These are phyloP conservation scores for Pseudococcus viburni DNA, from an alignment of 2,888 invertebrate genomes.

Conservation along the genomic window DNA sequence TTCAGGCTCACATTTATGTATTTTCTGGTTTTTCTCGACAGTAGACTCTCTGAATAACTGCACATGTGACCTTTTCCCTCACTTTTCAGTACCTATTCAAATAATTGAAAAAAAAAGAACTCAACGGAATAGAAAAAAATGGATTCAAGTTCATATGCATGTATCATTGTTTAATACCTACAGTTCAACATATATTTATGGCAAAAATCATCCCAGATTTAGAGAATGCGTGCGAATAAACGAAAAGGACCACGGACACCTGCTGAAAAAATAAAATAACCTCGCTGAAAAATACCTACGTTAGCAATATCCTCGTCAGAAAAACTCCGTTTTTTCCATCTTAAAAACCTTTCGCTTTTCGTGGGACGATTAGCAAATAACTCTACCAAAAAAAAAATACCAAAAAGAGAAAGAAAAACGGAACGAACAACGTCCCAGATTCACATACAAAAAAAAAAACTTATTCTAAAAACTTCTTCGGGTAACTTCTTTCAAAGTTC, in stretches of 20 bases:
- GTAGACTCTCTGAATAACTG: too few relatives aligned
- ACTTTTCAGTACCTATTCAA: too few relatives aligned
- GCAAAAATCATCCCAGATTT: too few relatives aligned
- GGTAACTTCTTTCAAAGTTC: not conserved
- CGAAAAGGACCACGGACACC: not conserved
- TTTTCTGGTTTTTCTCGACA: too few relatives aligned
- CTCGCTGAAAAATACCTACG: not conserved
- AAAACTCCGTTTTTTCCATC: not conserved
- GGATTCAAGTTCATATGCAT: too few relatives aligned
- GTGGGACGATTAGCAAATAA: not conserved
- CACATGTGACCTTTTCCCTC: too few relatives aligned
- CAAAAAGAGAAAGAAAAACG: not conserved
- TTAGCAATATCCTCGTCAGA: not conserved
- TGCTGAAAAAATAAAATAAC: not conserved
- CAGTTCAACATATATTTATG: too few relatives aligned
- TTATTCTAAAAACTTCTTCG: not conserved
- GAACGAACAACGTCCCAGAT: not conserved
- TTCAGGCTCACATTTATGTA: too few relatives aligned
- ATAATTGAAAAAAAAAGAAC: too few relatives aligned
- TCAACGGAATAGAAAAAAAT: too few relatives aligned
- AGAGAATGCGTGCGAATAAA: too few relatives aligned
- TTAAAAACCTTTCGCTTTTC: not conserved
- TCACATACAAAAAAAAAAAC: constrained; percentile 7
- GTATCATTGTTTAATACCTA: too few relatives aligned
- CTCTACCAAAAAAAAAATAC: not conserved